Base-by-base conservation (phyloP, 1,140 invertebrate genomes). In the Drosophila azteca region DNA sequence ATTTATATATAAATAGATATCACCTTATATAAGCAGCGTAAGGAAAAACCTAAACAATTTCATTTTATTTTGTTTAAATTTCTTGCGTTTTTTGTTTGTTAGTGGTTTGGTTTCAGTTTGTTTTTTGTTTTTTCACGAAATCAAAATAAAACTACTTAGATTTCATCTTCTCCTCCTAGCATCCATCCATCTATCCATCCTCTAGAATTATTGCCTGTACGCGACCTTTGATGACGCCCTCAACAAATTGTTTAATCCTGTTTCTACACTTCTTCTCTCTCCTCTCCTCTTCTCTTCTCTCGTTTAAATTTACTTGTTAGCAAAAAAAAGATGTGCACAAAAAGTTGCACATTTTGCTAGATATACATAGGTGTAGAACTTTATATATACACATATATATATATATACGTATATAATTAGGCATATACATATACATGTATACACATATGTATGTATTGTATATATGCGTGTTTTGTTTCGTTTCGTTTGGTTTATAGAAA, bases 11-110 rank as follows among this genome's bases (percentile, higher is more conserved):
- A 81, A 82, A 82, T 85, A 85, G 77, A 85, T 85, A 85, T 85
- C 82, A 85, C 82, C 74, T 85, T 84, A 85, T 87, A 85, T 78
- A 82, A 81, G 82, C 83, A 88, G 79, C 79, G 75, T 88, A 87
- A 88, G 79, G 74, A 85, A 88, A 87, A 87, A 82, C 78, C 69
- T 79, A 87, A 88, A 82, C 74, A 82, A 58, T 76, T 84, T 58
- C 35, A 39, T 13, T 60, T 62, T 67, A 43, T 62, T 70, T 65
- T 60, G 55, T 70, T 43, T 50, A 58, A 75, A 55, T 60, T 48
- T 55, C 58, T 45, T 64, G 63, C 64, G 50, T 63, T 61, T 49
- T 64, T 66, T 68, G 50, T 66, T 70, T 69, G 20, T 69, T 63
- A 52, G 22, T 73, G 13, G 59, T 72, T 72, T 54, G 60, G 58